A percentile compares a stretch with the other conserved stretches of the same genome.
Evolutionary conservation across 2,888 invertebrate species (phyloP).

Genomic region (Spodoptera littoralis): DNA sequence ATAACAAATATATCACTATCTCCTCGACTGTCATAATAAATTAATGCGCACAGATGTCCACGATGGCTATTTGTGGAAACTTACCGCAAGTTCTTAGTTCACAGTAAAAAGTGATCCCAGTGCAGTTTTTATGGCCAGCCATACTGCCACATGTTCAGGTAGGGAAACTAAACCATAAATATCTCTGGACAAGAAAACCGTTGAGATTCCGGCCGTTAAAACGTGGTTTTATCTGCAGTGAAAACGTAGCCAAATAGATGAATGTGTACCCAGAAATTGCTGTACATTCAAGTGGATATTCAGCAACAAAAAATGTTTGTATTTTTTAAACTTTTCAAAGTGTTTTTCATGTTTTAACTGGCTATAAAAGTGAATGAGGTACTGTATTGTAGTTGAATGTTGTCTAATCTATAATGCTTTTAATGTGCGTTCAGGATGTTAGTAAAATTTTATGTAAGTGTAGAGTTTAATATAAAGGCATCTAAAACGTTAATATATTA

Average conservation of each 20-base stretch:
- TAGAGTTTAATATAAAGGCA: no score
- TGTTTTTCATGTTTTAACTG: not conserved
- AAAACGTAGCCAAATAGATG: conserved; percentile 1
- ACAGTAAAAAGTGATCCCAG: conserved; percentile 31
- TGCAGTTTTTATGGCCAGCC: conserved; percentile 39
- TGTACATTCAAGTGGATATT: not conserved
- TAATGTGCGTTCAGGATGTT: no score
- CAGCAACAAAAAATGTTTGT: not conserved
- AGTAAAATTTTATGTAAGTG: no score
- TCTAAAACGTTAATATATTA: no score
- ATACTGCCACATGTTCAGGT: conserved; percentile 42
- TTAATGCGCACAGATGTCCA: conserved; percentile 59
- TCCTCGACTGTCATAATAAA: conserved; percentile 44
- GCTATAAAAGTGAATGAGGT: no score
- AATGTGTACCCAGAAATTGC: conserved; percentile 1
- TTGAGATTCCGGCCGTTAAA: conserved; percentile 24
- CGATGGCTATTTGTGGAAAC: conserved; percentile 45
- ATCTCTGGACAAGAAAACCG: conserved; percentile 26
- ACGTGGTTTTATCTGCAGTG: conserved; percentile 20
- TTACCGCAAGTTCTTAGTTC: conserved; percentile 16
- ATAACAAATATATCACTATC: conserved; percentile 19
- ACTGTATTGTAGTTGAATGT: no score
- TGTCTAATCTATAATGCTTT: no score
- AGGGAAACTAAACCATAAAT: conserved; percentile 31
- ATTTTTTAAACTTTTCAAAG: conserved; percentile 2